Percentiles rank a stretch among this genome's conserved stretches.
These are phyloP conservation scores for Chaetogeoica ovagalla DNA, from an alignment of 2,888 invertebrate species.

Conservation along the genomic window DNA sequence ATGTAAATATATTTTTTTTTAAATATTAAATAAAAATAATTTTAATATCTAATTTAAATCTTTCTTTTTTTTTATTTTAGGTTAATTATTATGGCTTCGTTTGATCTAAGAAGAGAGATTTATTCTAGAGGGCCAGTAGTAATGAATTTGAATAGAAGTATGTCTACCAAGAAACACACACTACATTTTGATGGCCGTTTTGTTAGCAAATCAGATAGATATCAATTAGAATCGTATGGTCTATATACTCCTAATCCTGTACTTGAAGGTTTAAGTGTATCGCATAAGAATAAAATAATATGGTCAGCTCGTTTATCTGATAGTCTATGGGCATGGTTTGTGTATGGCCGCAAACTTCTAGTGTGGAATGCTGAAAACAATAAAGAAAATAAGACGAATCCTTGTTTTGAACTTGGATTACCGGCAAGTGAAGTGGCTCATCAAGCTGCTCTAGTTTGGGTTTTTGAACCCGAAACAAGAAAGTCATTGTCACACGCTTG, in stretches of 20 bases:
- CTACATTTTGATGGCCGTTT: conserved; percentile 48
- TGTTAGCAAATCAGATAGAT: conserved; percentile 50
- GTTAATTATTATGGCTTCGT: conserved; percentile 21
- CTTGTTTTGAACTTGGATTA: conserved; percentile 82
- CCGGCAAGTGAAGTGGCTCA: conserved; percentile 92
- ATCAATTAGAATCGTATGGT: conserved; percentile 49
- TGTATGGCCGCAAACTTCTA: conserved; percentile 80
- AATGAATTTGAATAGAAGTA: conserved; percentile 35
- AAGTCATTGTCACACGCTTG: conserved; percentile 63
- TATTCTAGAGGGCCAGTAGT: conserved; percentile 38
- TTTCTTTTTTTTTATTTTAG: neutral
- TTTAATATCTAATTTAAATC: neutral
- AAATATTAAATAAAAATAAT: no score
- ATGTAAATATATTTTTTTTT: no score
- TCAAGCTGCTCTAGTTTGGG: conserved; percentile 78
- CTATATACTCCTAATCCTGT: conserved; percentile 45
- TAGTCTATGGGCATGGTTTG: conserved; percentile 81
- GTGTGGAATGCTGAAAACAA: conserved; percentile 73
- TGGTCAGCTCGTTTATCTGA: conserved; percentile 62
- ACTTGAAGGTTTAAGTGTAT: conserved; percentile 41
- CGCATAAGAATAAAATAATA: conserved; percentile 42
- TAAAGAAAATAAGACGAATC: conserved; percentile 59
- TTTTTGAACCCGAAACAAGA: conserved; percentile 58
- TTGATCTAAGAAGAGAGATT: conserved; percentile 47
- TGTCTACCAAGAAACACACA: conserved; percentile 32